Percentiles rank a stretch among this genome's conserved stretches.
These are phyloP conservation scores for Actinia equina DNA, from an alignment of 64 coral and sea anemone species.

Conservation along the genomic window DNA sequence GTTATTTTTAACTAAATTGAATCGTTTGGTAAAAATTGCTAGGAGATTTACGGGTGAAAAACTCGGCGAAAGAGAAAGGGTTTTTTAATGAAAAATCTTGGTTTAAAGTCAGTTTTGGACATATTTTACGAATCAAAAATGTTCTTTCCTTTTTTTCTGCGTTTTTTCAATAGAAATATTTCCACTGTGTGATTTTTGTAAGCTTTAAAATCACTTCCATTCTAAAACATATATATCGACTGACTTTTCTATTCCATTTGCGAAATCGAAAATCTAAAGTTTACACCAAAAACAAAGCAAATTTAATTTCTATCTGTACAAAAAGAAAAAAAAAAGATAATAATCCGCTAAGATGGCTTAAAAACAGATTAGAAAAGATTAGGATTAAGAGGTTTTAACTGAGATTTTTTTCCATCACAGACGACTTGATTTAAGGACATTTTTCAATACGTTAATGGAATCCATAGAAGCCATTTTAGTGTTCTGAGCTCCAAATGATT, in stretches of 20 bases:
- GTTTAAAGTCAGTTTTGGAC: no score
- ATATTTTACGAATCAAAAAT: no score
- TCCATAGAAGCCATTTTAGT: neutral
- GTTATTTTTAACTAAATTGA: no score
- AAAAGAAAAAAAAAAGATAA: neutral
- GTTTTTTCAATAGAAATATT: no score
- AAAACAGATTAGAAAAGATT: neutral
- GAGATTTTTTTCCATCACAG: neutral
- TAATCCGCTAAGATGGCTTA: neutral
- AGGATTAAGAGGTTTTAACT: conserved; percentile 9
- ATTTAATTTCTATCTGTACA: neutral
- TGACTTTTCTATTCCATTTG: neutral
- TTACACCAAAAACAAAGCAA: neutral
- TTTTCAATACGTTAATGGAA: conserved; percentile 5
- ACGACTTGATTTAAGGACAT: neutral
- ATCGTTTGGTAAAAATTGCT: no score
- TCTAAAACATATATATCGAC: neutral
- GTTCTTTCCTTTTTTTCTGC: no score
- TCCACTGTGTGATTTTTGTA: no score
- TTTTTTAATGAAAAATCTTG: no score
- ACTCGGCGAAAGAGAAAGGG: no score
- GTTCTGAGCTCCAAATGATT: conserved; percentile 4
- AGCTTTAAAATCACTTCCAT: no score
- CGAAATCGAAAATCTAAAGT: neutral
- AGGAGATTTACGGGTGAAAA: no score